Evolutionary conservation across 2,113 vertebrate species (phyloP).

Genomic region (Chlamydotis undulata): DNA sequence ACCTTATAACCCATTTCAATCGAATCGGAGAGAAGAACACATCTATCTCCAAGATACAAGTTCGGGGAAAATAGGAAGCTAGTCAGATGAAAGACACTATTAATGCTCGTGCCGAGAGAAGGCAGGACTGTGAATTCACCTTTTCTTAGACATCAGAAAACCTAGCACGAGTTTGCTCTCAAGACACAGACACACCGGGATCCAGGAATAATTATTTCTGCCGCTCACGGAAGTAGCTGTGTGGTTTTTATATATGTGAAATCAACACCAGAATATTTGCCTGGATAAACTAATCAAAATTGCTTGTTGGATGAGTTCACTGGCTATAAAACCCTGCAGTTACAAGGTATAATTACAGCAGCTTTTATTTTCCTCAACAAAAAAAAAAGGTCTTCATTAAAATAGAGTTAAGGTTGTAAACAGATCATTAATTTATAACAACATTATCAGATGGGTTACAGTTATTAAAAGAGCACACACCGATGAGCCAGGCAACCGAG

Average conservation of each 20-base stretch:
- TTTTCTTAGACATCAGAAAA: not conserved
- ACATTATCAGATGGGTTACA: slow-evolving; percentile 70
- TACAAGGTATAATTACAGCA: slow-evolving; percentile 67
- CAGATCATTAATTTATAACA: slow-evolving; percentile 74
- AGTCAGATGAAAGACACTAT: slow-evolving; percentile 23
- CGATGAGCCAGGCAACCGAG: not conserved
- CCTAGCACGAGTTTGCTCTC: not conserved
- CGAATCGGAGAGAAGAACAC: slow-evolving; percentile 23
- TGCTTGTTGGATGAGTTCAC: slow-evolving; percentile 67
- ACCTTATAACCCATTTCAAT: slow-evolving; percentile 40
- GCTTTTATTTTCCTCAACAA: slow-evolving; percentile 65
- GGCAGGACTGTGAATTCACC: not conserved
- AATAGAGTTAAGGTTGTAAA: slow-evolving; percentile 69
- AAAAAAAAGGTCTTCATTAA: slow-evolving; percentile 64
- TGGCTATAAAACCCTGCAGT: slow-evolving; percentile 58
- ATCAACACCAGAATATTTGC: slow-evolving; percentile 61
- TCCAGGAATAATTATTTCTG: slow-evolving; percentile 42
- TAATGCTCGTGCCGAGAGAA: not conserved
- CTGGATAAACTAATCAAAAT: slow-evolving; percentile 71
- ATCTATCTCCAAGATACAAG: slow-evolving; percentile 29
- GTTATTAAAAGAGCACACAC: slow-evolving; percentile 63
- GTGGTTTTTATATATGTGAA: slow-evolving; percentile 30
- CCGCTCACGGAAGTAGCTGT: slow-evolving; percentile 4
- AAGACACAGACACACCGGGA: not conserved
- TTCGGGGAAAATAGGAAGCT: slow-evolving; percentile 3